These are phyloP conservation scores for Elgaria multicarinata DNA, from an alignment of 2,113 vertebrate species.

Conservation along the genomic window DNA sequence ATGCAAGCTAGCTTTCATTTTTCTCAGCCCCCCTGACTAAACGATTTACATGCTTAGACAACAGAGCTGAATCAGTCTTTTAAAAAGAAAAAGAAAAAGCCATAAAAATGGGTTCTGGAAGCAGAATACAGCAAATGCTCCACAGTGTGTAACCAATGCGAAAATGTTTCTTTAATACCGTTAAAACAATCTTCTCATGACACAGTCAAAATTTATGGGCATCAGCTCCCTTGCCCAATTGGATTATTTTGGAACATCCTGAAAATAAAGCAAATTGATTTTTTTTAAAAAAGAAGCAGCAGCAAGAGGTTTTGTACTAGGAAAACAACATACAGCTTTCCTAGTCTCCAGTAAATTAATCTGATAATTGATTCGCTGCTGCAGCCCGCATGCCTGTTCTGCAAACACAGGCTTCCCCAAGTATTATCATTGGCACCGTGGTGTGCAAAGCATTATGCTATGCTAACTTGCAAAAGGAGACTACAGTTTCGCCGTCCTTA, in stretches of 20 bases:
- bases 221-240: conserved; percentile 3
- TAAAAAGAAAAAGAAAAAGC: conserved; percentile 16
- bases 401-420: not conserved
- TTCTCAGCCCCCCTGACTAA: conserved; percentile 18
- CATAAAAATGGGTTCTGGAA: conserved; percentile 41
- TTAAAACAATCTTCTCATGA: not conserved
- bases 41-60: conserved; percentile 55
- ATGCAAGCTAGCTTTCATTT: conserved; percentile 58
- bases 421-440: not conserved
- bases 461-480: not conserved
- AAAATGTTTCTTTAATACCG: not conserved
- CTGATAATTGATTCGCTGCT: not conserved
- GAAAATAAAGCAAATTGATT: conserved; percentile 43
- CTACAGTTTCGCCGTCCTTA: too few species aligned
- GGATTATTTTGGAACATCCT: conserved; percentile 11
- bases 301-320: conserved; percentile 9
- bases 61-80: conserved; percentile 44
- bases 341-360: conserved; percentile 13
- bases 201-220: not conserved
- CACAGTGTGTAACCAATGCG: not conserved
- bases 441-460: not conserved
- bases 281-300: not conserved
- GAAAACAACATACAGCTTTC: not conserved
- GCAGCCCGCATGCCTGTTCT: conserved; percentile 7
- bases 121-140: not conserved